Conservation (phyloP, 2,888 invertebrate genomes). For the Conus canariensis region DNA sequence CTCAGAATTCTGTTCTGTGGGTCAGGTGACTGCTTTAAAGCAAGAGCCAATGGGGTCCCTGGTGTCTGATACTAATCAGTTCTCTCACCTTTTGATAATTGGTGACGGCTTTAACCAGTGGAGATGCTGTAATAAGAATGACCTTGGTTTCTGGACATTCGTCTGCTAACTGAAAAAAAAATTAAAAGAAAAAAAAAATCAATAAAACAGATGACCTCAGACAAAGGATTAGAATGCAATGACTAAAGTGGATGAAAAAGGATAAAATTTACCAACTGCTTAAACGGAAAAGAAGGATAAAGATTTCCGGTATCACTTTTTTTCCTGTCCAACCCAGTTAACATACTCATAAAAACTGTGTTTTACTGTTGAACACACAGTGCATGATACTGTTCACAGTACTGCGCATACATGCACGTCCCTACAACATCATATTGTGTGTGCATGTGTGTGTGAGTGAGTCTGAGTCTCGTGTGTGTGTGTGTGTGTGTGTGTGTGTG, state of each 20-base stretch:
- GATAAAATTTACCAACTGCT: no score
- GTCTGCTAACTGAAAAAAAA: conserved; percentile 80
- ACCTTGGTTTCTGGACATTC: conserved; percentile 86
- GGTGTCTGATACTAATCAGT: neutral
- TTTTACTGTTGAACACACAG: no score
- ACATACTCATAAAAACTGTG: no score
- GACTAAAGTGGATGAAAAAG: neutral
- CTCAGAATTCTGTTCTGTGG: no score
- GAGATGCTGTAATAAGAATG: conserved; percentile 90
- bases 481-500: no score
- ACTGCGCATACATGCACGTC: neutral
- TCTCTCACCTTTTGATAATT: conserved; percentile 85
- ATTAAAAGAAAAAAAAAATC: neutral
- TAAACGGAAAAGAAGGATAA: no score
- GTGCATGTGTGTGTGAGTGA: neutral
- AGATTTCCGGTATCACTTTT: no score
- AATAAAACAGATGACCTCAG: neutral
- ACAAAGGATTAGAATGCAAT: no score
- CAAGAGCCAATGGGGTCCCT: no score
- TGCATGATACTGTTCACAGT: neutral
- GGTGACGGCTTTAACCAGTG: conserved; percentile 92
- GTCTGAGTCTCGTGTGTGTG: neutral
- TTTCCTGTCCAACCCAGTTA: no score
- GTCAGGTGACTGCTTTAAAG: no score
- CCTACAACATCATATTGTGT: neutral